Base-by-base conservation (phyloP, 2,113 vertebrate species). In the Coregonus clupeaformis region DNA sequence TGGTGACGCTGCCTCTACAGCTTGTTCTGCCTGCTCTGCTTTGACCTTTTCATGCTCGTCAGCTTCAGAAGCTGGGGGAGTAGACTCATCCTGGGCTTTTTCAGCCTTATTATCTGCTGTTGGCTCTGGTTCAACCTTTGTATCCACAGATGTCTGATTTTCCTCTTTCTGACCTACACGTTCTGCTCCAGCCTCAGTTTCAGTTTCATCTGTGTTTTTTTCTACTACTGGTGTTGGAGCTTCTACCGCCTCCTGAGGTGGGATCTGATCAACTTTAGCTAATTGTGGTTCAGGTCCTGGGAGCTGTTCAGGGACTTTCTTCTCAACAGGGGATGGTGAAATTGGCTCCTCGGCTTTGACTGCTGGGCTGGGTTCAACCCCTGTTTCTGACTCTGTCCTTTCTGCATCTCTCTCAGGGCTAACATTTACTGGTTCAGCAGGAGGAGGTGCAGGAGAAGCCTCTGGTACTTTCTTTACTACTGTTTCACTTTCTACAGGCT, bases 1-100 rank as follows among this genome's bases (percentile, higher is more conserved):
- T 49, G 68, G 27, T 42, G 68, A 81, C 18, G 22, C 6, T 0
- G 18, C 24, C 49, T 81, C 80, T 64, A 32, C 32, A 71, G 30
- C 82, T 71, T 75, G 72, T 55, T n/a, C 62, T 16, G 27, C 42
- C 47, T 78, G 73, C 29, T 74, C 66, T 11, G 22, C 55, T 71
- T 5, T 79, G 64, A 79, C 74, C 16, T 68, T 76, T 73, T 84
- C 77, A 71, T 73, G 55, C 64, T 77, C 82, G 52, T 78, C 36
- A 30, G 29, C 74, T 52, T 79, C 68, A 29, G 80, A 22, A 70
- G 22, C 11, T 3, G 22, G 11, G 3, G 24, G 30, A 69, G 69
- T 52, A 74, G 76, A 62, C 2, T n/a, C 29, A 72, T 68, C 52
- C 2, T 2, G 45, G 57, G 42, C 18, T 68, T 77, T 71, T n/a